Evolutionary conservation across 2,888 invertebrate species (phyloP).

Genomic region (Apotomis betuletana): DNA sequence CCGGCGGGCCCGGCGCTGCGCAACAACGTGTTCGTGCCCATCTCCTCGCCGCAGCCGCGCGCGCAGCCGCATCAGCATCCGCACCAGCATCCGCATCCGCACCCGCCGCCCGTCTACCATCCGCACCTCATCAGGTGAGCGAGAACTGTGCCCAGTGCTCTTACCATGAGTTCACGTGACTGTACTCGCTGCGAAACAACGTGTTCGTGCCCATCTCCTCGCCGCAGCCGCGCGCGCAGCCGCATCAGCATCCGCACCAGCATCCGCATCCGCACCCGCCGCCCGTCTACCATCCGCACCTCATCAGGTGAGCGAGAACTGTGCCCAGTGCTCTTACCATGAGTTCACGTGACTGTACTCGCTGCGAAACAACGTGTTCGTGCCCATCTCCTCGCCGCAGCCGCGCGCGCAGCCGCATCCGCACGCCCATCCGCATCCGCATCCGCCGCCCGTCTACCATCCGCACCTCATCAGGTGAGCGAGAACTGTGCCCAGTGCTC

Average conservation of each 20-base stretch:
- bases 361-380: slow-evolving; percentile 93
- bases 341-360: too few relatives aligned
- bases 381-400: slow-evolving; percentile 92
- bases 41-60: slow-evolving; percentile 87
- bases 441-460: slow-evolving; percentile 41
- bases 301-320: not conserved
- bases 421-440: slow-evolving; percentile 62
- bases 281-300: slow-evolving; percentile 11
- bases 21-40: slow-evolving; percentile 96
- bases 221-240: slow-evolving; percentile 79
- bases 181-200: slow-evolving; percentile 91
- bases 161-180: too few relatives aligned
- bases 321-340: too few relatives aligned
- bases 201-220: slow-evolving; percentile 96
- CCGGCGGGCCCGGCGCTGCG: slow-evolving; percentile 86
- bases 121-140: slow-evolving; percentile 9
- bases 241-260: slow-evolving; percentile 65
- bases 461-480: slow-evolving; percentile 9
- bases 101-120: slow-evolving; percentile 41
- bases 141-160: too few relatives aligned
- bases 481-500: too few relatives aligned
- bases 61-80: slow-evolving; percentile 52
- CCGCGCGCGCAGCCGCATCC: slow-evolving; percentile 60
- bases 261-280: slow-evolving; percentile 49
- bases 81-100: slow-evolving; percentile 64